Evolutionary conservation across 2,797 vertebrate species (phyloP), one percentile per base, ranked within the genome.

Genomic region (Myiotriccus ornatus): DNA sequence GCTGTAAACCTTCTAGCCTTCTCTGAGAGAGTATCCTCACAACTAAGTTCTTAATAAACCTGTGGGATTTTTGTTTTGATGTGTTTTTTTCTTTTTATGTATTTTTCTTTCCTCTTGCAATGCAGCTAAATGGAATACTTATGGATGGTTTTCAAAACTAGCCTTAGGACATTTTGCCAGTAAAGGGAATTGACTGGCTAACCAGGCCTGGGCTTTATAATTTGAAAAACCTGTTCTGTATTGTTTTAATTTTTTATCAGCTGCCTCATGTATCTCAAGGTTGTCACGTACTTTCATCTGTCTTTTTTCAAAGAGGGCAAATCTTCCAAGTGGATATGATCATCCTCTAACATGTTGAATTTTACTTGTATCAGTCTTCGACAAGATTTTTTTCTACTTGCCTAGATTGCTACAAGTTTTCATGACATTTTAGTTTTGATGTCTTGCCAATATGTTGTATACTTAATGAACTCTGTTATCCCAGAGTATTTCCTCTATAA

Each of bases 211-310:
- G 53, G 53, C 11, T 91, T 94, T 84, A 88, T 94, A 93, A 94
- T 93, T 60, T 78, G 47, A 94, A 96, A 96, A 94, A 85, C 39
- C 43, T 93, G 69, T 62, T 50, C 56, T 78, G 44, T 89, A 32
- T 91, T 91, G 67, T 63, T 95, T 82, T 57, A 83, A 47, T 83
- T 78, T 92, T 96, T 92, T 86, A 55, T 78, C 69, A 84, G 35
- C 83, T 81, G 65, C 18, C 53, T 89, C 68, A 55, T 19, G 65
- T 63, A 62, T 74, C 68, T 84, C 84, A 70, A n/a, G 39, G 41
- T 82, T 88, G 93, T 89, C 10, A 71, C 50, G n/a, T 77, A 46
- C 60, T 85, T 89, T 91, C 62, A 85, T 73, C 46, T 91, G 84
- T 34, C 55, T 89, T 78, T 83, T 93, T 95, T 87, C 78, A 86